Percentiles rank a stretch among this genome's conserved stretches.
Evolutionary conservation across 2,113 vertebrate genomes (phyloP).

Genomic region (Seriola rivoliana): DNA sequence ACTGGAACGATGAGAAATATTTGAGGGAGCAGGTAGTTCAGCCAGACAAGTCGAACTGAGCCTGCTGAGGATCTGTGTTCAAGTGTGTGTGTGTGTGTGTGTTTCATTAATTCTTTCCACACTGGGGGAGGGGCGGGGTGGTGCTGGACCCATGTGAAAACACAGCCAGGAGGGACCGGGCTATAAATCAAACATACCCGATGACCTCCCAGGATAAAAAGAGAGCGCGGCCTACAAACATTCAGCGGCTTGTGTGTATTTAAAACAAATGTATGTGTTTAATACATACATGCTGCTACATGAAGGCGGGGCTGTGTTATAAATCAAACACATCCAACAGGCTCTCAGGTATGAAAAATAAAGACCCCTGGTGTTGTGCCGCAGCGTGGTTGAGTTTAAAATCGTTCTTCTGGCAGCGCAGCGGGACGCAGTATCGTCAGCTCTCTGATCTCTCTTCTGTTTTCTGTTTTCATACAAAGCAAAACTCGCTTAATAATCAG

Average conservation of each 20-base stretch:
- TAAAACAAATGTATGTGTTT: slow-evolving; percentile 61
- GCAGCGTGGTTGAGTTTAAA: slow-evolving; percentile 10
- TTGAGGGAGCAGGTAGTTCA: background rate
- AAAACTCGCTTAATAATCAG: slow-evolving; percentile 26
- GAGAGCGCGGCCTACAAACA: slow-evolving; percentile 22
- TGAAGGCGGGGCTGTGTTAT: slow-evolving; percentile 22
- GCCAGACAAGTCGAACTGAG: background rate
- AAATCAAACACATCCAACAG: slow-evolving; percentile 69
- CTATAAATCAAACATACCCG: slow-evolving; percentile 71
- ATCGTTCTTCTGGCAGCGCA: slow-evolving; percentile 6
- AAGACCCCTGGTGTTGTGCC: slow-evolving; percentile 37
- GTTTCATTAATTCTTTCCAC: slow-evolving; percentile 66
- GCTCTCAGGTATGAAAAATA: slow-evolving; percentile 67
- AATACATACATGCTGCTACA: slow-evolving; percentile 30
- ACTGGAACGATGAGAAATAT: background rate
- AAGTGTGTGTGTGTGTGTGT: slow-evolving; percentile 12
- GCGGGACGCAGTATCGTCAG: slow-evolving; percentile 18
- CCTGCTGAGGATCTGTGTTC: background rate
- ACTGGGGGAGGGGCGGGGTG: slow-evolving; percentile 25
- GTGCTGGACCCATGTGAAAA: slow-evolving; percentile 56
- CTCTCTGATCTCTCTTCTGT: slow-evolving; percentile 49
- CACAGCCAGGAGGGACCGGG: slow-evolving; percentile 53
- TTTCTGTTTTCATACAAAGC: slow-evolving; percentile 59
- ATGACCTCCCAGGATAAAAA: slow-evolving; percentile 60
- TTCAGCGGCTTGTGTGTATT: slow-evolving; percentile 40